Evolutionary conservation across 1,140 invertebrate species (phyloP).

Genomic region (Drosophila pallidifrons): DNA sequence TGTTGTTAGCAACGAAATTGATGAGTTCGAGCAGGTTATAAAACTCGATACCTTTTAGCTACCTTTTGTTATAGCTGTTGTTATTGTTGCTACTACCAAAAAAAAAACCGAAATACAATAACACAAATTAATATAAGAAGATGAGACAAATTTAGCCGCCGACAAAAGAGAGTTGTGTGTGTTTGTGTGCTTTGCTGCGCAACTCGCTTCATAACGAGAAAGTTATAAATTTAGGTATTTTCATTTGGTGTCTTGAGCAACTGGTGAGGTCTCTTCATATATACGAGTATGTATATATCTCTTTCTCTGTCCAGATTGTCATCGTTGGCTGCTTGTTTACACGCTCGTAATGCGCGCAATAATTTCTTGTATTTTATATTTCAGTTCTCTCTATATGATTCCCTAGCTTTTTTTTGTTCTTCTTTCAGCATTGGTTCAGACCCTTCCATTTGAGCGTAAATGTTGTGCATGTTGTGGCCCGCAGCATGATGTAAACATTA

Average conservation of each 20-base stretch:
- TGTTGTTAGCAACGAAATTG: constrained; percentile 82
- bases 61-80: constrained; percentile 56
- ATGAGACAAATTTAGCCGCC: constrained; percentile 82
- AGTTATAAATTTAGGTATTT: constrained; percentile 84
- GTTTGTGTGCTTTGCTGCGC: too few species aligned
- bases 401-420: background rate
- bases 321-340: constrained; percentile 78
- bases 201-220: constrained; percentile 74
- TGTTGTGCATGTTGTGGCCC: constrained; percentile 63
- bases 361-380: constrained; percentile 53
- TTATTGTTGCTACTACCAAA: constrained; percentile 54
- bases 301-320: constrained; percentile 39
- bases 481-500: constrained; percentile 83
- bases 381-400: constrained; percentile 13
- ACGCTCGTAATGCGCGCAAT: constrained; percentile 68
- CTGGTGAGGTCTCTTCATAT: constrained; percentile 62
- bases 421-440: background rate
- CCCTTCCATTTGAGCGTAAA: constrained; percentile 31
- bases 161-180: constrained; percentile 64
- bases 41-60: constrained; percentile 80
- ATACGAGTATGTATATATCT: too few species aligned
- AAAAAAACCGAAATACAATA: constrained; percentile 75
- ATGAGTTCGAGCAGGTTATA: constrained; percentile 83
- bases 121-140: constrained; percentile 83
- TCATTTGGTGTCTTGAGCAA: constrained; percentile 49